A percentile compares a stretch with the other conserved stretches of the same genome.
Evolutionary conservation across 2,888 invertebrate species (phyloP).

Genomic region (Hypercompe scribonia): DNA sequence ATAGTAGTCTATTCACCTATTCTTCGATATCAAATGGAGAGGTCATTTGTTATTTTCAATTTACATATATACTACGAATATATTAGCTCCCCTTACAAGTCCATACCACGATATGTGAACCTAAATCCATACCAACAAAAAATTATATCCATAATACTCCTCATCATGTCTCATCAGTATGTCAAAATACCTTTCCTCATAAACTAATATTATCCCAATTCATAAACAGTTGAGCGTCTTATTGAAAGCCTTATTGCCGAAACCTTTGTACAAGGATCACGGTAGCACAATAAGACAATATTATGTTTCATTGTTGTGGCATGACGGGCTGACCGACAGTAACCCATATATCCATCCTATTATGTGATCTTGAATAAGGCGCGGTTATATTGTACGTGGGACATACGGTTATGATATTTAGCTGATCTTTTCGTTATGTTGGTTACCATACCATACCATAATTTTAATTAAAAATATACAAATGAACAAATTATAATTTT

Average conservation of each 20-base stretch:
- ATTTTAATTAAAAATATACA: not conserved
- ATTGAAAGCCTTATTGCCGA: constrained; percentile 53
- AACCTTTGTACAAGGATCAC: constrained; percentile 70
- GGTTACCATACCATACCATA: too few relatives aligned
- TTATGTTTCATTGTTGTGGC: constrained; percentile 74
- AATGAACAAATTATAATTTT: too few relatives aligned
- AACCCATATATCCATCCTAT: constrained; percentile 81
- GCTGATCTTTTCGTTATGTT: not conserved
- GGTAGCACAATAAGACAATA: constrained; percentile 64
- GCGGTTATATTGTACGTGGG: constrained; percentile 53
- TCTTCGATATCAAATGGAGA: too few relatives aligned
- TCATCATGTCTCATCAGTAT: not conserved
- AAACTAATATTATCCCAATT: constrained; percentile 40
- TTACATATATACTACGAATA: too few relatives aligned
- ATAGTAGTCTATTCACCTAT: too few relatives aligned
- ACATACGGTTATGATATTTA: constrained; percentile 49
- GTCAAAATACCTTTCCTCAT: constrained; percentile 4
- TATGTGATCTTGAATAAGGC: constrained; percentile 80
- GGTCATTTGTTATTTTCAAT: too few relatives aligned
- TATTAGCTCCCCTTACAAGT: not conserved
- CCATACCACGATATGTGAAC: not conserved
- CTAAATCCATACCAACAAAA: not conserved
- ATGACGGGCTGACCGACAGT: constrained; percentile 78
- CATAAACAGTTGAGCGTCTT: constrained; percentile 41
- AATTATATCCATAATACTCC: not conserved